phyloP scores from a whole-genome alignment of 2,888 invertebrate genomes.

The Dryomyza anilis region DNA sequence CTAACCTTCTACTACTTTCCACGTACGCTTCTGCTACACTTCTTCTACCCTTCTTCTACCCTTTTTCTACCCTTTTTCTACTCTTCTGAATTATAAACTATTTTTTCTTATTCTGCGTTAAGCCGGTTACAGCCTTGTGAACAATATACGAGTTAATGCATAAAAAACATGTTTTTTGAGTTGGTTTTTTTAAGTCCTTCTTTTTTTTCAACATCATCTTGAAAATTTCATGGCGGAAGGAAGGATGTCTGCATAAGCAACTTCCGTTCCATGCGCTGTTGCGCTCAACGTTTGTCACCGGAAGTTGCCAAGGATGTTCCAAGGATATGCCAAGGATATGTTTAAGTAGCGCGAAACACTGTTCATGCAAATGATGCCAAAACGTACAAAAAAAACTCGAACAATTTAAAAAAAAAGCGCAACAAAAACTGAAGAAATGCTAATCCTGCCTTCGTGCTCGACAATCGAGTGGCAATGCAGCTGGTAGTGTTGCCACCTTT shows the following conservation, averaged over 20 bases:
- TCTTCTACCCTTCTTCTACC: no score
- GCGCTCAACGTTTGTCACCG: slow-evolving; percentile 12
- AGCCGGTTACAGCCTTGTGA: not conserved
- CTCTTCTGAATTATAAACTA: no score
- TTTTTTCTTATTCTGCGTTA: no score
- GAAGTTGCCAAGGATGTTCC: slow-evolving; percentile 44
- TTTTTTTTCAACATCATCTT: no score
- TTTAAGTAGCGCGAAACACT: slow-evolving; percentile 49
- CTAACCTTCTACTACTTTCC: no score
- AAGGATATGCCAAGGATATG: no score
- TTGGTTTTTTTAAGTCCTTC: not conserved
- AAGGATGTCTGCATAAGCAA: slow-evolving; percentile 6
- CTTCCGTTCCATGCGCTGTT: slow-evolving; percentile 4
- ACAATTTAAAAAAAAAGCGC: not conserved
- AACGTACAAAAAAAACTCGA: not conserved
- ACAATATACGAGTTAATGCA: slow-evolving; percentile 4
- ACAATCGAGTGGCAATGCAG: no score
- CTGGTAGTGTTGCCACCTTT: no score
- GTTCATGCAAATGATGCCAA: slow-evolving; percentile 46
- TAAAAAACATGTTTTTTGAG: not conserved
- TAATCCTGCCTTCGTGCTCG: no score
- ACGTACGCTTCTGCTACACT: no score
- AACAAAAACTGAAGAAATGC: no score
- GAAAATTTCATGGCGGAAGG: slow-evolving; percentile 15
- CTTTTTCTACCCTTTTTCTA: no score